Evolutionary conservation across 2,113 vertebrate genomes (phyloP).

Genomic region (Glareola pratincola): DNA sequence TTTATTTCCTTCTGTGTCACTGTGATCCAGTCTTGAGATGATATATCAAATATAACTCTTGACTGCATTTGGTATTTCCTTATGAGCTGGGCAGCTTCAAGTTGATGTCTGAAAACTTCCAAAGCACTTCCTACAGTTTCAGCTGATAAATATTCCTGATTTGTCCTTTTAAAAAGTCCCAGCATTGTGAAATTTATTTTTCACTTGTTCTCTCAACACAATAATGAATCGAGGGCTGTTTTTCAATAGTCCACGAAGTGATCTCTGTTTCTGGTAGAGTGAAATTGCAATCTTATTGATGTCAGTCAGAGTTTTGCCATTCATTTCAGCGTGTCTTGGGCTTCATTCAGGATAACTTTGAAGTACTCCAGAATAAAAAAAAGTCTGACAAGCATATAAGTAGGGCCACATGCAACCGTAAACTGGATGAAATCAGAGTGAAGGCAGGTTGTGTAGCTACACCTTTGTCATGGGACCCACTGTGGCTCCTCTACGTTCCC

Average conservation of each 20-base stretch:
- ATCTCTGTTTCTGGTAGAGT: constrained; percentile 29
- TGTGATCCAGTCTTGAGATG: neutral
- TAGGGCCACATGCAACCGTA: neutral
- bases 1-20: neutral
- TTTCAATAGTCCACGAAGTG: constrained; percentile 2
- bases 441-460: neutral
- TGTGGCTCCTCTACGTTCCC: neutral
- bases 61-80: neutral
- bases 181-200: neutral
- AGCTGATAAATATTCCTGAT: constrained; percentile 5
- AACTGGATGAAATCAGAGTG: neutral
- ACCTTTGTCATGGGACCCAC: neutral
- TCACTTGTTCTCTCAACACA: neutral
- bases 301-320: constrained; percentile 3
- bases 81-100: neutral
- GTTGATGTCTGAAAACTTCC: neutral
- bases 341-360: constrained; percentile 35
- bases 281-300: constrained; percentile 40
- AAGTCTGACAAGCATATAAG: constrained; percentile 16
- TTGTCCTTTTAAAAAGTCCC: neutral
- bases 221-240: neutral
- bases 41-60: neutral
- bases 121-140: neutral
- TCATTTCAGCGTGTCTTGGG: neutral
- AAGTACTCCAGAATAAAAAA: constrained; percentile 25